Percentiles rank a stretch among this genome's conserved stretches.
Evolutionary conservation across 2,797 vertebrate genomes (phyloP).

Genomic region (Cetoscarus ocellatus): DNA sequence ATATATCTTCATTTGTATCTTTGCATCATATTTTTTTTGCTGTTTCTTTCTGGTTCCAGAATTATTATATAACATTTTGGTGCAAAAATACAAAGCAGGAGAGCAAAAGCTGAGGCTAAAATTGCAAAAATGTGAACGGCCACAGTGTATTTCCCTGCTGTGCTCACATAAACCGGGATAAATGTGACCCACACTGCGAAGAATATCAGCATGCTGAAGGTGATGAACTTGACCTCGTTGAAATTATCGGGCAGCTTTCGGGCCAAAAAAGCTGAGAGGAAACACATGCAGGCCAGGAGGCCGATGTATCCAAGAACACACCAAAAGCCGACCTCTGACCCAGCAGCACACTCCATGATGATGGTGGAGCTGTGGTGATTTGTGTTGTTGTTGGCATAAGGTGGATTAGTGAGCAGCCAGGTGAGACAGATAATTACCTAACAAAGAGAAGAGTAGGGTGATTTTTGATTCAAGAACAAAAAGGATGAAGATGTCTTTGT

Average conservation of each 20-base stretch:
- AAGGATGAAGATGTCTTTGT: neutral
- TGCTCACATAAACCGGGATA: constrained; percentile 82
- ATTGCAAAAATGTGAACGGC: constrained; percentile 84
- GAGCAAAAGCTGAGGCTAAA: constrained; percentile 78
- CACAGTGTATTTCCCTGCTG: constrained; percentile 81
- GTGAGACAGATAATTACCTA: constrained; percentile 75
- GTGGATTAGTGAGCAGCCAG: constrained; percentile 78
- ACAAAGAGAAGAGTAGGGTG: neutral
- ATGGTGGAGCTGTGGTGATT: constrained; percentile 70
- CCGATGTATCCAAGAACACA: constrained; percentile 83
- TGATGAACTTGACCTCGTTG: constrained; percentile 84
- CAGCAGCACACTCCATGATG: constrained; percentile 76
- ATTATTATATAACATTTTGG: constrained; percentile 83
- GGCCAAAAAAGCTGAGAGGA: constrained; percentile 79
- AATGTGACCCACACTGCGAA: constrained; percentile 86
- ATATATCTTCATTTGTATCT: constrained; percentile 52
- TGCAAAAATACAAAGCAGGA: constrained; percentile 82
- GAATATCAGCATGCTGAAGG: constrained; percentile 85
- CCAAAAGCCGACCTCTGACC: constrained; percentile 80
- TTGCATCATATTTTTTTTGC: constrained; percentile 71
- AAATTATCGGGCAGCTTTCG: constrained; percentile 82
- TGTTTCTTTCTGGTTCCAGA: constrained; percentile 78
- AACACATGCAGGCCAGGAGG: constrained; percentile 78
- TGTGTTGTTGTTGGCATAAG: constrained; percentile 68
- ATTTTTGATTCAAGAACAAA: neutral